These are phyloP conservation scores for Catostomus latipinnis DNA, from an alignment of 2,797 vertebrate genomes.

Conservation along the genomic window DNA sequence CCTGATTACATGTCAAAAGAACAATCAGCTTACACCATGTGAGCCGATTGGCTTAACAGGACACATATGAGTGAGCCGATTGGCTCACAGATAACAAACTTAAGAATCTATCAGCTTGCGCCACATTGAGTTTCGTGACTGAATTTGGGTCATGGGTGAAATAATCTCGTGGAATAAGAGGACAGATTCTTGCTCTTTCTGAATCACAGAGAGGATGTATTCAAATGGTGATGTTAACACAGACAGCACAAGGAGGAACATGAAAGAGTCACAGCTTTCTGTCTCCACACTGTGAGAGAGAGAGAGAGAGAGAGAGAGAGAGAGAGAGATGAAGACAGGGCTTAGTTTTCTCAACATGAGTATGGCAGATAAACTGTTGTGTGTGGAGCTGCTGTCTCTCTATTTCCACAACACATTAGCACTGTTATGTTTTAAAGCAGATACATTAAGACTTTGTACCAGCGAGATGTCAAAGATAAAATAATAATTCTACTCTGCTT, in stretches of 20 bases:
- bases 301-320: no score
- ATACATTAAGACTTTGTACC: constrained; percentile 49
- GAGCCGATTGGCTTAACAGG: no score
- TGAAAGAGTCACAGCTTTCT: constrained; percentile 19
- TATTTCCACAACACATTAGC: constrained; percentile 54
- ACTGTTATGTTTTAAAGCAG: constrained; percentile 53
- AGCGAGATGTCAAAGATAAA: constrained; percentile 54
- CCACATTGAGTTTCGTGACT: no score
- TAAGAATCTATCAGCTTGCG: no score
- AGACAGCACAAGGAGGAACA: constrained; percentile 22
- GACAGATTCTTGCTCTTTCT: not conserved
- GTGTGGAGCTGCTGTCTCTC: constrained; percentile 23
- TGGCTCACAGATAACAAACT: no score
- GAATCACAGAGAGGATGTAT: not conserved
- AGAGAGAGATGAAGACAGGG: constrained; percentile 3
- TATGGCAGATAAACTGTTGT: not conserved
- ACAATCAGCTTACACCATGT: no score
- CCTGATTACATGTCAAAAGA: no score
- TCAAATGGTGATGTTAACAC: constrained; percentile 30
- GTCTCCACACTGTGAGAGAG: constrained; percentile 10
- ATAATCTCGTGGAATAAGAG: no score
- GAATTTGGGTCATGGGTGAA: no score
- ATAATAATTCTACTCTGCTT: constrained; percentile 57
- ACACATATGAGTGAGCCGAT: no score
- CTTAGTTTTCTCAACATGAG: constrained; percentile 35